Evolutionary conservation across 2,888 invertebrate species (phyloP).

Genomic region (Polia nebulosa): DNA sequence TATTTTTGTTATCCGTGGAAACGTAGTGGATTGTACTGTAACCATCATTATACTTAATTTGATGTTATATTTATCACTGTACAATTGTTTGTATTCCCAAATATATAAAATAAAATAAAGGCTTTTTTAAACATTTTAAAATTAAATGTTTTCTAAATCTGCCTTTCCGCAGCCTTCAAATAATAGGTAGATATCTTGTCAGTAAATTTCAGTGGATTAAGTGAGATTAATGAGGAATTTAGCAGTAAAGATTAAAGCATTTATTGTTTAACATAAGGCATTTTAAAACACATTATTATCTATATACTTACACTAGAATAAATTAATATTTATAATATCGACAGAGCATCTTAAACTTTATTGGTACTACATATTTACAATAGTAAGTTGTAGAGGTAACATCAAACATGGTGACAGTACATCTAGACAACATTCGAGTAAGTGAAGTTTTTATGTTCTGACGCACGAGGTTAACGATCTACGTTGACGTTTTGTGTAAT

Average conservation of each 20-base stretch:
- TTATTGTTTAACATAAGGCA: slow-evolving; percentile 22
- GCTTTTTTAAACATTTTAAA: no score
- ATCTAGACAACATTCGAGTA: slow-evolving; percentile 7
- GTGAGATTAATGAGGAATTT: slow-evolving; percentile 7
- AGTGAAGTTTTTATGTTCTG: slow-evolving; percentile 31
- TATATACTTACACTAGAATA: slow-evolving; percentile 32
- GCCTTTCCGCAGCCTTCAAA: background rate
- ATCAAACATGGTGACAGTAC: slow-evolving; percentile 1
- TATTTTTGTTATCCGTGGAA: no score
- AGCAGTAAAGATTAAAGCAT: slow-evolving; percentile 25
- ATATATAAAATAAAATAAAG: no score
- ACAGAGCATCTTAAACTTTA: background rate
- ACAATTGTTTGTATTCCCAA: no score
- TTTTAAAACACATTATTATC: background rate
- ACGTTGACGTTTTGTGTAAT: slow-evolving; percentile 17
- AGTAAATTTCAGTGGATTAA: slow-evolving; percentile 11
- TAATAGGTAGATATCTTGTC: slow-evolving; percentile 5
- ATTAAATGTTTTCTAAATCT: no score
- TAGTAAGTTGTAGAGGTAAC: background rate
- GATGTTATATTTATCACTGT: no score
- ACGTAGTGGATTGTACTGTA: no score
- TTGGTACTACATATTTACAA: slow-evolving; percentile 2
- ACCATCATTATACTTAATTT: no score
- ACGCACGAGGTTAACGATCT: slow-evolving; percentile 28
- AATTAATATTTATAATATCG: slow-evolving; percentile 15